phyloP scores from a whole-genome alignment of 2,797 vertebrate species.

The Columba guinea region DNA sequence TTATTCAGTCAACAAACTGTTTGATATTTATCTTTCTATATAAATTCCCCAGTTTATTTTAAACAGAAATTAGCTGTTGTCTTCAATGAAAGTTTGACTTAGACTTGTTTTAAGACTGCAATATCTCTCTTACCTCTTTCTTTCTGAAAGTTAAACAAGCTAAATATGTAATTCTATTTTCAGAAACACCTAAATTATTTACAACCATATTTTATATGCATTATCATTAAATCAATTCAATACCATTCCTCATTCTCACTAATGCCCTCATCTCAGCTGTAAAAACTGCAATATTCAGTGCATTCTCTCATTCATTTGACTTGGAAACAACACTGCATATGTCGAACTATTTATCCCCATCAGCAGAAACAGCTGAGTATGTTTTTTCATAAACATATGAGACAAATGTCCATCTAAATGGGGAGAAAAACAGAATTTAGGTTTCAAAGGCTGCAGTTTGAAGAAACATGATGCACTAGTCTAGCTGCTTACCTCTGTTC shows the following conservation, averaged over 20 bases:
- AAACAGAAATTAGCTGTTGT: not conserved
- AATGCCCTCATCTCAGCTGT: not conserved
- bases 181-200: not conserved
- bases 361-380: not conserved
- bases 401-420: not conserved
- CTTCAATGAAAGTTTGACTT: not conserved
- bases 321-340: not conserved
- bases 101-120: not conserved
- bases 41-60: not conserved
- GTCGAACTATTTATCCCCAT: not conserved
- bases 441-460: not conserved
- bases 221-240: not conserved
- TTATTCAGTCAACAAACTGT: not conserved
- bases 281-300: not conserved
- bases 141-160: not conserved
- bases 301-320: not conserved
- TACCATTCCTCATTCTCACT: not conserved
- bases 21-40: not conserved
- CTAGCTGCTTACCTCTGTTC: not conserved
- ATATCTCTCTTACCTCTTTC: not conserved
- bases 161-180: not conserved
- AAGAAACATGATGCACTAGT: not conserved
- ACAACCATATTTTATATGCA: not conserved
- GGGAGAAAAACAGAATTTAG: not conserved
- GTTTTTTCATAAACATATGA: not conserved